Conservation (phyloP, 2,113 vertebrate species). For the Campylomormyrus numenius region DNA sequence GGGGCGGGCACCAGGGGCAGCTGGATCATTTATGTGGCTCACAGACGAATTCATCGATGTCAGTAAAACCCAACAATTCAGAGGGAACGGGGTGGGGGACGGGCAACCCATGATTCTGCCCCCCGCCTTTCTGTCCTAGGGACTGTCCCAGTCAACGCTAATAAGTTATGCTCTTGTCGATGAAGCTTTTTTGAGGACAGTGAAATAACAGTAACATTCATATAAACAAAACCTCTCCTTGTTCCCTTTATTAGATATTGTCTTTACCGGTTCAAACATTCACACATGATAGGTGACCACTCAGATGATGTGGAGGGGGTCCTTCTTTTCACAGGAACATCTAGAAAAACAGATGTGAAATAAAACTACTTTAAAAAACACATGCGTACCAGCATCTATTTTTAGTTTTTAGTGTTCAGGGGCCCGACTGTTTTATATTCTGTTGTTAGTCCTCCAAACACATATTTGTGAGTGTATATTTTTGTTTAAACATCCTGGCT, state of each 20-base stretch:
- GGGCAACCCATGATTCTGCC: neutral
- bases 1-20: neutral
- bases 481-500: neutral
- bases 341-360: neutral
- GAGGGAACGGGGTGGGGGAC: no score
- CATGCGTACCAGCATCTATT: neutral
- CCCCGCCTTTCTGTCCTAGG: neutral
- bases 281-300: neutral
- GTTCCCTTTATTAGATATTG: neutral
- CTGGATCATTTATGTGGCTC: constrained; percentile 26
- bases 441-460: neutral
- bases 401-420: neutral
- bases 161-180: constrained; percentile 23
- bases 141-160: constrained; percentile 39
- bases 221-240: neutral
- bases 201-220: neutral
- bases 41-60: neutral
- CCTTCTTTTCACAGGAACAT: neutral
- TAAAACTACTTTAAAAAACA: neutral
- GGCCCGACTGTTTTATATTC: neutral
- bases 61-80: no score
- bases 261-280: neutral
- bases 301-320: neutral
- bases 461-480: neutral
- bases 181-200: neutral